Evolutionary conservation across 2,888 invertebrate species (phyloP).

Genomic region (Apamea monoglypha): DNA sequence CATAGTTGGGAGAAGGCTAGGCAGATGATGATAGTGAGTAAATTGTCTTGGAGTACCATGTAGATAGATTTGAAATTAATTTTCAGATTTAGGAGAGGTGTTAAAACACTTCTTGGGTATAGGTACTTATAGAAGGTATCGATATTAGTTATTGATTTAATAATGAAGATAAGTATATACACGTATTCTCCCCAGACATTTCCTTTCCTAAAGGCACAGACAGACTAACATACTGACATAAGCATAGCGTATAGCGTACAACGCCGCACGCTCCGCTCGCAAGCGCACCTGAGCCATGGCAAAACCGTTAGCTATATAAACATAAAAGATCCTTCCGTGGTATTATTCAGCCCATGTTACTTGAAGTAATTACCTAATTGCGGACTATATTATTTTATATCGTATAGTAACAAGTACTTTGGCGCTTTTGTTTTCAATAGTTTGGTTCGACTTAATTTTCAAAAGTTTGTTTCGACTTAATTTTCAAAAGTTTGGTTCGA

Average conservation of each 20-base stretch:
- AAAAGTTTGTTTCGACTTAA: neutral
- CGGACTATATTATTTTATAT: neutral
- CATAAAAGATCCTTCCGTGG: slow-evolving; percentile 49
- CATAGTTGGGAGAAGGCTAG: neutral
- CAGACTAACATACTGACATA: neutral
- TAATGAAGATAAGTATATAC: too few species aligned
- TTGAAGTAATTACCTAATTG: slow-evolving; percentile 45
- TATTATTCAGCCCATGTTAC: slow-evolving; percentile 47
- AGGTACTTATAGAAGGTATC: neutral
- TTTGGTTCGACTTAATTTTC: neutral
- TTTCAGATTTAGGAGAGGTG: neutral
- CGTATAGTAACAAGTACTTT: neutral
- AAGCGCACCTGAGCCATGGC: slow-evolving; percentile 23
- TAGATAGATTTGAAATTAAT: neutral
- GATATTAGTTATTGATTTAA: neutral
- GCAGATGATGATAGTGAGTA: neutral
- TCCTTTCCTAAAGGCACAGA: neutral
- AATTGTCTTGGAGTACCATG: neutral
- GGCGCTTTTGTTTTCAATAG: neutral
- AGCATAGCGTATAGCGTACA: slow-evolving; percentile 27
- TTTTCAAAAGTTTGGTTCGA: neutral
- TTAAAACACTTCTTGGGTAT: too few species aligned
- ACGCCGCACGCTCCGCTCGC: slow-evolving; percentile 33
- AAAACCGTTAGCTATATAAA: slow-evolving; percentile 53
- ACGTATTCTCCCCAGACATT: neutral